Conservation (phyloP, 2,797 vertebrate genomes). For the Ptychadena robeensis region DNA sequence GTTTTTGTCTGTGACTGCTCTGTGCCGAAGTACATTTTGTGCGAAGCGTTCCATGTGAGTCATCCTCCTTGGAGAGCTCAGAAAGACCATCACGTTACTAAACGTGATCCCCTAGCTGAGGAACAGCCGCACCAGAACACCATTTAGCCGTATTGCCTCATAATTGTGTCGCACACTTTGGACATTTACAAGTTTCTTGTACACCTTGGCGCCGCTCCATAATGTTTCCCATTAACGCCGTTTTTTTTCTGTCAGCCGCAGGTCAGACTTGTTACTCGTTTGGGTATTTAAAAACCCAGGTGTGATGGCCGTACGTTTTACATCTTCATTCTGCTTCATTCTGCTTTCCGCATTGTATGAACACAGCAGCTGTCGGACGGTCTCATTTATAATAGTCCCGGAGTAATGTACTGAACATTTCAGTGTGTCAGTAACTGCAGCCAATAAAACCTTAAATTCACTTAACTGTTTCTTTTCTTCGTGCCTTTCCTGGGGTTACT, state of each 20-base stretch:
- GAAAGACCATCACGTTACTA: slow-evolving; percentile 38
- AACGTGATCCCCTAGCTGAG: slow-evolving; percentile 13
- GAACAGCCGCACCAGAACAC: slow-evolving; percentile 25
- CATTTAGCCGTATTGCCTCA: slow-evolving; percentile 21
- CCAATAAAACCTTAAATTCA: slow-evolving; percentile 17
- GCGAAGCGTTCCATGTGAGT: slow-evolving; percentile 36
- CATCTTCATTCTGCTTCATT: slow-evolving; percentile 15
- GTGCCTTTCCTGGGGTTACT: neutral
- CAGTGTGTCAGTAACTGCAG: neutral
- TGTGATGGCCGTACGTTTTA: neutral
- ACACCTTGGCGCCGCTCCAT: slow-evolving; percentile 42
- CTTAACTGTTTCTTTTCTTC: neutral
- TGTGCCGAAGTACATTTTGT: slow-evolving; percentile 14
- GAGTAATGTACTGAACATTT: slow-evolving; percentile 4
- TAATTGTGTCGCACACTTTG: slow-evolving; percentile 4
- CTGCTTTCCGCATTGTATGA: slow-evolving; percentile 15
- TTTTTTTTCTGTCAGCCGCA: slow-evolving; percentile 42
- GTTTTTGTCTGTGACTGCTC: slow-evolving; percentile 39
- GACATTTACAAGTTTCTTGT: slow-evolving; percentile 12
- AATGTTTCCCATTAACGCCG: slow-evolving; percentile 53
- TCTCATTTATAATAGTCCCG: slow-evolving; percentile 7
- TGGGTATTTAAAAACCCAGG: slow-evolving; percentile 43
- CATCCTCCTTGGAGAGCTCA: slow-evolving; percentile 31
- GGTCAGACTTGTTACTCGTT: slow-evolving; percentile 31
- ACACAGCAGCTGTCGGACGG: slow-evolving; percentile 37